Percentiles rank a stretch among this genome's conserved stretches.
phyloP scores from a whole-genome alignment of 2,888 invertebrate genomes.

The Clistopyga incitator region DNA sequence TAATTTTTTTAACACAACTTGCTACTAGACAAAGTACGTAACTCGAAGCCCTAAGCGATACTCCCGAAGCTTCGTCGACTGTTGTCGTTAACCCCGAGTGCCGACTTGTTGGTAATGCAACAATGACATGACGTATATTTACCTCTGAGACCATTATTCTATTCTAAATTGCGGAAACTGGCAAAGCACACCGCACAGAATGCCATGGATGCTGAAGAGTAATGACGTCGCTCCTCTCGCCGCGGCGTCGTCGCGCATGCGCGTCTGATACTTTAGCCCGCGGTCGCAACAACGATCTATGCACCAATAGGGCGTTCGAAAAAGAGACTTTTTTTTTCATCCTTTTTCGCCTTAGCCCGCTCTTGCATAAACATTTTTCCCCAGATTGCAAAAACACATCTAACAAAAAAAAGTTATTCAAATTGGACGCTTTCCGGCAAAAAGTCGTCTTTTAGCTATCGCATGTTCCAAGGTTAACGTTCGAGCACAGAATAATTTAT shows the following conservation, averaged over 20 bases:
- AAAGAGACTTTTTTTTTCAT: background rate
- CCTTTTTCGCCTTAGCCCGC: background rate
- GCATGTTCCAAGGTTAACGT: too few relatives aligned
- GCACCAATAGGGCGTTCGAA: background rate
- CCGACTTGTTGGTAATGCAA: background rate
- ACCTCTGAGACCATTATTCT: conserved; percentile 46
- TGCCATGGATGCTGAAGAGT: conserved; percentile 14
- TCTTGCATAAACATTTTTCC: too few relatives aligned
- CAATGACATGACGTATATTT: conserved; percentile 14
- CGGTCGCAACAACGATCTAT: background rate
- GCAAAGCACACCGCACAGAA: background rate
- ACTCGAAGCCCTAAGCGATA: background rate
- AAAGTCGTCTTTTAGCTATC: too few relatives aligned
- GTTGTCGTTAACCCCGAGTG: too few relatives aligned
- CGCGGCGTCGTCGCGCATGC: conserved; percentile 1
- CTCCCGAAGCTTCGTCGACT: background rate
- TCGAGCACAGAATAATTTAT: too few relatives aligned
- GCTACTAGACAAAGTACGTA: background rate
- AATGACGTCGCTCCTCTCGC: conserved; percentile 9
- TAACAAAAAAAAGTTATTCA: too few relatives aligned
- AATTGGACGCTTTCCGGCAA: too few relatives aligned
- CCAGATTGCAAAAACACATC: too few relatives aligned
- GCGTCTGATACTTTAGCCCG: background rate
- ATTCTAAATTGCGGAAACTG: background rate
- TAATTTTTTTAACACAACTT: background rate